Percentiles rank a stretch among this genome's conserved stretches.
These are phyloP conservation scores for Pteronura brasiliensis DNA, from an alignment of 2,113 vertebrate genomes.

Conservation along the genomic window DNA sequence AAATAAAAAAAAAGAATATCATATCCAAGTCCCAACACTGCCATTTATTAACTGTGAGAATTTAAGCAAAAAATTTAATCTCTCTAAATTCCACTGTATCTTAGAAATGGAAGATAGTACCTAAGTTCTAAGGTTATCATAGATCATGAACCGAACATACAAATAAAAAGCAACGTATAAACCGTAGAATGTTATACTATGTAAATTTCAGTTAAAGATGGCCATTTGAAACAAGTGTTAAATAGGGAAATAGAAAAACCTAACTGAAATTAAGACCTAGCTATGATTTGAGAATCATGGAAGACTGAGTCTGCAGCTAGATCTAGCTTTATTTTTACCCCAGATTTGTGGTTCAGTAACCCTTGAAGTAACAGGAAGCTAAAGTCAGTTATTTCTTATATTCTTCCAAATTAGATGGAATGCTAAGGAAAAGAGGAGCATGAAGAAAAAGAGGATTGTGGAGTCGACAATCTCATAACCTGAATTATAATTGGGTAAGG, in stretches of 20 bases:
- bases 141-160: background rate
- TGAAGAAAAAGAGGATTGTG: background rate
- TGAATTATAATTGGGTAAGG: constrained; percentile 33
- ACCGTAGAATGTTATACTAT: background rate
- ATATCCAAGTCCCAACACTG: background rate
- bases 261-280: background rate
- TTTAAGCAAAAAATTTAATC: background rate
- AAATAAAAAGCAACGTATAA: background rate
- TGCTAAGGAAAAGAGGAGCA: background rate
- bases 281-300: background rate
- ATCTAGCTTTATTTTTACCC: background rate
- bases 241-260: background rate
- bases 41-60: background rate
- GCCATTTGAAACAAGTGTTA: background rate
- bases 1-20: no score
- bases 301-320: background rate
- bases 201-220: background rate
- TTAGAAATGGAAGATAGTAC: background rate
- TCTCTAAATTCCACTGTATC: background rate
- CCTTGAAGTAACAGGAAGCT: background rate
- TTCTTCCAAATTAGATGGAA: background rate
- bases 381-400: background rate
- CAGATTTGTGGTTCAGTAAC: background rate
- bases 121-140: background rate
- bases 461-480: background rate